These are phyloP conservation scores for Leptocoma aspasia DNA, from an alignment of 2,113 vertebrate genomes.

Conservation along the genomic window DNA sequence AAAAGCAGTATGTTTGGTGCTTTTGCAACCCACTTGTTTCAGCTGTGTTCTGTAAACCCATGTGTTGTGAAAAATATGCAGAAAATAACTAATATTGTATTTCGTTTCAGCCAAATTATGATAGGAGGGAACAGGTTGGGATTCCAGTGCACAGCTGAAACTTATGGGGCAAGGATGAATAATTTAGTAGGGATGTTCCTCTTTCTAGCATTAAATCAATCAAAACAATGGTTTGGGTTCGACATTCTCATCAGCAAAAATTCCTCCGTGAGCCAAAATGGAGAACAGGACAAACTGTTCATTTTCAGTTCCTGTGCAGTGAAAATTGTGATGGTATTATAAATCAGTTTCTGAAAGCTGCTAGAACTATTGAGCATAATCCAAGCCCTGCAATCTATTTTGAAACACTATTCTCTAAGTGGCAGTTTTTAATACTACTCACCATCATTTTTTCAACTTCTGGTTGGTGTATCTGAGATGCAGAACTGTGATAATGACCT, in stretches of 20 bases:
- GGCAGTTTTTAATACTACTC: not conserved
- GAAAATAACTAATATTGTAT: fast-evolving
- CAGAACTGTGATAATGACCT: not conserved
- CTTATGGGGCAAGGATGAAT: not conserved
- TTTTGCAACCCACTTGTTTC: not conserved
- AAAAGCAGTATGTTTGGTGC: not conserved
- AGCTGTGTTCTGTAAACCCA: not conserved
- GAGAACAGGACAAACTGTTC: not conserved
- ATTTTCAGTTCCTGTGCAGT: not conserved
- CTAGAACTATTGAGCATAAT: not conserved
- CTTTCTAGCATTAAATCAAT: not conserved
- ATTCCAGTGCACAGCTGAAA: not conserved
- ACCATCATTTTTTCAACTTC: not conserved
- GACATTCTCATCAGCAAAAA: not conserved
- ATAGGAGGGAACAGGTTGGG: not conserved
- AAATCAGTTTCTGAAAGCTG: not conserved
- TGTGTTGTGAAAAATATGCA: not conserved
- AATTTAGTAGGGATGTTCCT: not conserved
- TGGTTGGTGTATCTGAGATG: not conserved
- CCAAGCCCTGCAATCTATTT: not conserved
- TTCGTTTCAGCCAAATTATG: not conserved
- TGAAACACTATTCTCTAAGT: not conserved
- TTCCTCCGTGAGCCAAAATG: not conserved
- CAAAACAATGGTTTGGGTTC: not conserved
- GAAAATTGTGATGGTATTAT: not conserved